Conservation (phyloP, 2,888 invertebrate genomes). For the Thymelicus acteon region DNA sequence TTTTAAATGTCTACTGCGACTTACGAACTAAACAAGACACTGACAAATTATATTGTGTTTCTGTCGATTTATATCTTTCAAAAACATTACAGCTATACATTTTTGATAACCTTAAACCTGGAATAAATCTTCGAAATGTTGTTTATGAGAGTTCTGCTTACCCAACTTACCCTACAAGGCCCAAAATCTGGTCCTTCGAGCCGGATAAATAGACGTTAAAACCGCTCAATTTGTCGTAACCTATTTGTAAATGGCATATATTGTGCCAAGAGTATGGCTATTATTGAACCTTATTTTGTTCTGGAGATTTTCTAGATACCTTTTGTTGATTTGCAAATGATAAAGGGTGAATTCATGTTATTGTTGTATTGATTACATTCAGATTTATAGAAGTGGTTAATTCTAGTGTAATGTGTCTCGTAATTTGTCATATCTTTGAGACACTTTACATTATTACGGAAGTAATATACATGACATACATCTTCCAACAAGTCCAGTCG, state of each 20-base stretch:
- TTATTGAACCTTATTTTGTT: conserved; percentile 27
- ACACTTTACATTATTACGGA: too few species aligned
- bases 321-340: conserved; percentile 17
- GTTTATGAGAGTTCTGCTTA: conserved; percentile 25
- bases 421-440: too few species aligned
- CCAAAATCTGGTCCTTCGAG: conserved; percentile 30
- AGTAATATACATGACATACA: too few species aligned
- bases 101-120: conserved; percentile 17
- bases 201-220: conserved; percentile 34
- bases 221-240: conserved; percentile 32
- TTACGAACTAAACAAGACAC: too few species aligned
- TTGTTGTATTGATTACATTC: not conserved
- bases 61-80: not conserved
- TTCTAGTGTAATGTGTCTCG: not conserved
- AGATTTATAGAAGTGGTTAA: too few species aligned
- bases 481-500: too few species aligned
- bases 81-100: not conserved
- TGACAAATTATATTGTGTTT: too few species aligned
- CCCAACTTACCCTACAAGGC: conserved; percentile 18
- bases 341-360: not conserved
- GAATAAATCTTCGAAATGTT: conserved; percentile 28
- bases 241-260: conserved; percentile 32
- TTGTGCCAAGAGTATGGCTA: conserved; percentile 32
- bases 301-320: conserved; percentile 16
- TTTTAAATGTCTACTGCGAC: too few species aligned